Conservation (phyloP, 2,888 invertebrate species). For the Agrochola lota region DNA sequence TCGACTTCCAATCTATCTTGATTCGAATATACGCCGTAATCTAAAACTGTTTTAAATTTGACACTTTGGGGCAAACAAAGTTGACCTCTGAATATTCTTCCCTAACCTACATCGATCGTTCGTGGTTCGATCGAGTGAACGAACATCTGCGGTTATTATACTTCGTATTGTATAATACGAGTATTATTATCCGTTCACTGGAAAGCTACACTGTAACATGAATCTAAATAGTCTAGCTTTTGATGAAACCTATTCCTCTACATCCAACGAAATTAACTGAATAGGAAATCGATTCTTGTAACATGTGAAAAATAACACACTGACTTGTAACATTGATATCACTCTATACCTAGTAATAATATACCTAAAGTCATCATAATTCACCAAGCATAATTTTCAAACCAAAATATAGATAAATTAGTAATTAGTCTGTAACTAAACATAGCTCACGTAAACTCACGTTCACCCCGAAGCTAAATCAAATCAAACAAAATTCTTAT, state of each 20-base stretch:
- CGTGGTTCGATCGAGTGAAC: not conserved
- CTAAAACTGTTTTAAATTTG: not conserved
- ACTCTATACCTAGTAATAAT: not conserved
- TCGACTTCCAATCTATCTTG: not conserved
- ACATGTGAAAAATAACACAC: not conserved
- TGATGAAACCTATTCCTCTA: not conserved
- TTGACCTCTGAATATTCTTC: constrained; percentile 2
- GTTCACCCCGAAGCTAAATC: constrained; percentile 10
- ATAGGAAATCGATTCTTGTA: not conserved
- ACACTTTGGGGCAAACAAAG: not conserved
- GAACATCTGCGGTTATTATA: not conserved
- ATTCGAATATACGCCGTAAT: too few species aligned
- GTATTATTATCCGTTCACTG: constrained; percentile 15
- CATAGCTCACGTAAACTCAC: not conserved
- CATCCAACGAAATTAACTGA: not conserved
- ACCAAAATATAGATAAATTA: not conserved
- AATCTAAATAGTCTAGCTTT: not conserved
- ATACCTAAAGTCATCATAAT: not conserved
- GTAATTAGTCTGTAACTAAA: not conserved
- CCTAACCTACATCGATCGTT: not conserved
- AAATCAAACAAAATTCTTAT: constrained; percentile 29
- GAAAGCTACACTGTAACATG: not conserved
- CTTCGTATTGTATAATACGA: constrained; percentile 2
- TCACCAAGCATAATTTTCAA: not conserved
- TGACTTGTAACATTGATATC: not conserved